A percentile compares a stretch with the other conserved stretches of the same genome.
These are phyloP conservation scores for Argyresthia goedartella DNA, from an alignment of 2,888 invertebrate species.

Conservation along the genomic window DNA sequence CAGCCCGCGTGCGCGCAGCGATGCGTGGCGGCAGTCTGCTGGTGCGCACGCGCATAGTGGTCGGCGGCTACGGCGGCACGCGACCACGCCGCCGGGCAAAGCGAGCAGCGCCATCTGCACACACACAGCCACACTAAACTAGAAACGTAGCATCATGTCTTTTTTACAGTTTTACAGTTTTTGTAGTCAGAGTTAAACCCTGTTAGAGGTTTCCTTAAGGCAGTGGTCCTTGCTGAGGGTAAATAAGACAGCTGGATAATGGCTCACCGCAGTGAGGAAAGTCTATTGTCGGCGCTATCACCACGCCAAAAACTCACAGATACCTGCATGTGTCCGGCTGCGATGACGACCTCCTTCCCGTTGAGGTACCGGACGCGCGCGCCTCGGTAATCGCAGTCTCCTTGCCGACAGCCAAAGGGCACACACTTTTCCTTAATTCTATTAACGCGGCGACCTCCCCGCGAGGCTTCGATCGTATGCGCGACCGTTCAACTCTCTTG, in stretches of 20 bases:
- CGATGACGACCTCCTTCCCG: too few relatives aligned
- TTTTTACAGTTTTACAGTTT: neutral
- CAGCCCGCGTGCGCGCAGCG: conserved; percentile 18
- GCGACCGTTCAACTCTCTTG: too few relatives aligned
- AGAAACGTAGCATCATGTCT: neutral
- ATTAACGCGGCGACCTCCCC: too few relatives aligned
- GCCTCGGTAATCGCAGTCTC: too few relatives aligned
- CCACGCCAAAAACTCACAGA: too few relatives aligned
- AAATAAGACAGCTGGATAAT: neutral
- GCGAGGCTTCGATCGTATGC: too few relatives aligned
- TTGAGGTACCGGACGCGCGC: too few relatives aligned
- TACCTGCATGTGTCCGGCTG: too few relatives aligned
- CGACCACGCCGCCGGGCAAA: conserved; percentile 31
- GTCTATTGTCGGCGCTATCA: too few relatives aligned
- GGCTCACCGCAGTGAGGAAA: too few relatives aligned
- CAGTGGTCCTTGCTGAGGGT: neutral
- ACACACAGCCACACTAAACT: neutral
- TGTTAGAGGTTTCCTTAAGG: neutral
- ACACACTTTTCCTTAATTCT: too few relatives aligned
- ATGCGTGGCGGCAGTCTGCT: conserved; percentile 30
- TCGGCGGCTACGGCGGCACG: conserved; percentile 50
- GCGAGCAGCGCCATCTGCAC: conserved; percentile 41
- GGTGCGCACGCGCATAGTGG: conserved; percentile 38
- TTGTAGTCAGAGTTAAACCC: neutral
- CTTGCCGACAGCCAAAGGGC: too few relatives aligned